Conservation (phyloP, 2,888 invertebrate genomes). For the Aplocera efformata region DNA sequence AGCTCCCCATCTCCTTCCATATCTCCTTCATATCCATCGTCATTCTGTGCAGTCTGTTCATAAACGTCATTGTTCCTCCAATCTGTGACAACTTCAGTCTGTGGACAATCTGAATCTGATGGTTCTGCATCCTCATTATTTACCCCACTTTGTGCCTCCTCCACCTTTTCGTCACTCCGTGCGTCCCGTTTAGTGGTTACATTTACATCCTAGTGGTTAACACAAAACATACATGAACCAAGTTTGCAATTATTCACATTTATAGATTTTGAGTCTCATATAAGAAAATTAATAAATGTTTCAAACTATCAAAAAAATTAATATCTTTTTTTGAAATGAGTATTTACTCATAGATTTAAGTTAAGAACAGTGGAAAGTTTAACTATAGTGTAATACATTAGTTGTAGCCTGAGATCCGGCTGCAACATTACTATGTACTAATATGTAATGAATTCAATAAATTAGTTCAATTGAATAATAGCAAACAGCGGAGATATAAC, state of each 20-base stretch:
- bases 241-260: background rate
- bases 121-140: conserved; percentile 35
- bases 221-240: conserved; percentile 44
- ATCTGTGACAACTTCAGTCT: conserved; percentile 41
- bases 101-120: conserved; percentile 60
- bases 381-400: no score
- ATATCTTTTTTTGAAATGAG: no score
- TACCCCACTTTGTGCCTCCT: conserved; percentile 27
- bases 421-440: no score
- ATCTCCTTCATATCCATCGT: conserved; percentile 82
- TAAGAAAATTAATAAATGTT: no score
- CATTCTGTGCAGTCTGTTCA: conserved; percentile 69
- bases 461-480: no score
- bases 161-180: conserved; percentile 34
- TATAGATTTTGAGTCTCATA: no score
- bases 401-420: no score
- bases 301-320: no score
- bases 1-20: conserved; percentile 85
- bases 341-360: no score
- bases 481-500: background rate
- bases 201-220: conserved; percentile 60
- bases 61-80: conserved; percentile 40
- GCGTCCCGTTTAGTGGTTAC: conserved; percentile 48
- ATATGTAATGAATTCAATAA: no score
- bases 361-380: no score